phyloP scores from a whole-genome alignment of 1,140 invertebrate species.

The Cydia strobilella region DNA sequence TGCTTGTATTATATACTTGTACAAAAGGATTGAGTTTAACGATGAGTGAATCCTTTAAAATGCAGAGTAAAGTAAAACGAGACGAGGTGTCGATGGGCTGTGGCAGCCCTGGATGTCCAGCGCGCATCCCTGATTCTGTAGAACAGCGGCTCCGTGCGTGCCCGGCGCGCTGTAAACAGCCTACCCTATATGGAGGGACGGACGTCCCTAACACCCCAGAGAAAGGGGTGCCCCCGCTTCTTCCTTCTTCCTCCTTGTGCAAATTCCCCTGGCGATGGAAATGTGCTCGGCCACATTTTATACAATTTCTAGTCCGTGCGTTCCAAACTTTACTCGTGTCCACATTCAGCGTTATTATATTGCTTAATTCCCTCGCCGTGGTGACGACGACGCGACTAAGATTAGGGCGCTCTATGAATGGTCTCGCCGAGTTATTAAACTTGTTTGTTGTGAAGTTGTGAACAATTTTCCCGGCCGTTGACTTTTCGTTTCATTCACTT shows the following conservation, averaged over 20 bases:
- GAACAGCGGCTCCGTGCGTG: slow-evolving; percentile 61
- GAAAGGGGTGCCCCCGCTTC: slow-evolving; percentile 74
- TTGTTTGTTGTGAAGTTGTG: slow-evolving; percentile 63
- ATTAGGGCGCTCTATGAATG: slow-evolving; percentile 55
- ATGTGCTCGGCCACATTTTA: slow-evolving; percentile 79
- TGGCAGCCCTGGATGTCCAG: slow-evolving; percentile 73
- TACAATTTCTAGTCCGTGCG: slow-evolving; percentile 75
- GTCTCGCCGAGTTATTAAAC: slow-evolving; percentile 59
- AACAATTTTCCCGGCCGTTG: slow-evolving; percentile 61
- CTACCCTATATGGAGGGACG: slow-evolving; percentile 67
- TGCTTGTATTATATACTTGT: neutral
- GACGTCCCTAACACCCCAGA: slow-evolving; percentile 62
- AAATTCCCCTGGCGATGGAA: slow-evolving; percentile 79
- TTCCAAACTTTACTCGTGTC: slow-evolving; percentile 58
- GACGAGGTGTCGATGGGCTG: neutral
- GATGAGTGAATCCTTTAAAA: slow-evolving; percentile 21
- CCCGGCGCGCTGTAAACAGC: slow-evolving; percentile 37
- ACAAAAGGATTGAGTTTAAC: neutral
- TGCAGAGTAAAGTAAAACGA: slow-evolving; percentile 28
- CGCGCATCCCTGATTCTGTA: slow-evolving; percentile 74
- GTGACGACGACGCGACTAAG: slow-evolving; percentile 37
- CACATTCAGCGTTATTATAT: slow-evolving; percentile 47
- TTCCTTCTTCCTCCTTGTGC: slow-evolving; percentile 79
- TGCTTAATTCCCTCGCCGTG: slow-evolving; percentile 42
- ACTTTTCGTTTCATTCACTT: slow-evolving; percentile 67